Percentiles rank a stretch among this genome's conserved stretches.
phyloP scores from a whole-genome alignment of 2,888 invertebrate species.

The Drosophila leonis region DNA sequence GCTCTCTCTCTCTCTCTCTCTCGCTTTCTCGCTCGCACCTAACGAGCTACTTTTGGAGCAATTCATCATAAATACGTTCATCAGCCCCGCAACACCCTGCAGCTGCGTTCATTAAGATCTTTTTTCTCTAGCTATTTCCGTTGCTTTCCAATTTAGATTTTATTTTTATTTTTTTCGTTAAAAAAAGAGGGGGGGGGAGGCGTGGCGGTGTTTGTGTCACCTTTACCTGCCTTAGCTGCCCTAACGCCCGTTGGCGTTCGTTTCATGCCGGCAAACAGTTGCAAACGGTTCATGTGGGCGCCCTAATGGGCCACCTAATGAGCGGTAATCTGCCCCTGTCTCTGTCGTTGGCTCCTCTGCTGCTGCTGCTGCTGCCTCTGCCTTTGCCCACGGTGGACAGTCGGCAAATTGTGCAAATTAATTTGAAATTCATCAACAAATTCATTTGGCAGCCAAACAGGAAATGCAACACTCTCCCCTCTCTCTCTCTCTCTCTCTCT shows the following conservation, averaged over 20 bases:
- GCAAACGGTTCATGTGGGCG: constrained; percentile 59
- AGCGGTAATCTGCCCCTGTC: constrained; percentile 31
- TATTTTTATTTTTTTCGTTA: neutral
- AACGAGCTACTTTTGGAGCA: constrained; percentile 51
- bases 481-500: neutral
- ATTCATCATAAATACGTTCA: constrained; percentile 71
- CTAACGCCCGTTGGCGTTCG: constrained; percentile 9
- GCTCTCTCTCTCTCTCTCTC: no score
- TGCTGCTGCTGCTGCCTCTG: neutral
- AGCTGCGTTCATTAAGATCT: constrained; percentile 63
- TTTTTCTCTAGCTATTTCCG: constrained; percentile 46
- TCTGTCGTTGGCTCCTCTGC: neutral
- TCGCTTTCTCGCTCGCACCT: constrained; percentile 23
- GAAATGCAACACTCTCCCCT: constrained; percentile 61
- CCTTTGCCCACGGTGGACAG: constrained; percentile 37
- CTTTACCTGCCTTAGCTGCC: constrained; percentile 26
- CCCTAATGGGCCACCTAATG: constrained; percentile 68
- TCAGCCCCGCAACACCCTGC: constrained; percentile 37
- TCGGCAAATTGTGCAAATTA: constrained; percentile 68
- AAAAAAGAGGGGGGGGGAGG: no score
- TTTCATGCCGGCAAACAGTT: constrained; percentile 15
- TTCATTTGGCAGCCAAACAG: constrained; percentile 67
- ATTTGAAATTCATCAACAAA: constrained; percentile 72
- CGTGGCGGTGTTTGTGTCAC: constrained; percentile 28
- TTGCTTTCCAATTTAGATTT: constrained; percentile 35